A percentile compares a stretch with the other conserved stretches of the same genome.
Conservation (phyloP, 2,888 invertebrate species). For the Lydus trimaculatus region DNA sequence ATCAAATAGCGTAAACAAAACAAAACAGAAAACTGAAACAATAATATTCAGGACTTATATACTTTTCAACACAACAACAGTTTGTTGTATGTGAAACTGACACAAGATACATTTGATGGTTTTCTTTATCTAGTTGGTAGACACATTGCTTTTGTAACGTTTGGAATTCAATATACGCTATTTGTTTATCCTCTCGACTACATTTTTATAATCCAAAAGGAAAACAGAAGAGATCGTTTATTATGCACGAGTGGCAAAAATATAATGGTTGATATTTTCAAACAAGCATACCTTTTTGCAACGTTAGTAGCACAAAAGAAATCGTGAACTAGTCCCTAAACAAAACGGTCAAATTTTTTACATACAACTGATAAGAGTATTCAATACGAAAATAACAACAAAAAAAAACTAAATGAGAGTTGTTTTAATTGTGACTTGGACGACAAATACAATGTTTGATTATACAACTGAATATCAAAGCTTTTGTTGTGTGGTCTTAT, state of each 20-base stretch:
- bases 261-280: neutral
- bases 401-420: neutral
- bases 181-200: neutral
- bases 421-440: neutral
- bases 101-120: neutral
- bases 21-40: neutral
- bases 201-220: constrained; percentile 19
- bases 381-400: neutral
- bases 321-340: no score
- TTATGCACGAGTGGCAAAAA: neutral
- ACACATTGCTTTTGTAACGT: neutral
- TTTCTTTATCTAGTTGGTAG: neutral
- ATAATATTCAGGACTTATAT: neutral
- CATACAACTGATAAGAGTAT: neutral
- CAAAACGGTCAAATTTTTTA: neutral
- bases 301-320: neutral
- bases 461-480: neutral
- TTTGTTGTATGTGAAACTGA: neutral
- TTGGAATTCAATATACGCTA: neutral
- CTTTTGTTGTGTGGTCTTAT: neutral
- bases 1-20: neutral
- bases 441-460: neutral
- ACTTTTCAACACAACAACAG: neutral
- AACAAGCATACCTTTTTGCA: neutral
- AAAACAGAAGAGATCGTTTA: constrained; percentile 12